A percentile compares a stretch with the other conserved stretches of the same genome.
phyloP scores from a whole-genome alignment of 2,797 vertebrate genomes.

The Pelobates cultripes region DNA sequence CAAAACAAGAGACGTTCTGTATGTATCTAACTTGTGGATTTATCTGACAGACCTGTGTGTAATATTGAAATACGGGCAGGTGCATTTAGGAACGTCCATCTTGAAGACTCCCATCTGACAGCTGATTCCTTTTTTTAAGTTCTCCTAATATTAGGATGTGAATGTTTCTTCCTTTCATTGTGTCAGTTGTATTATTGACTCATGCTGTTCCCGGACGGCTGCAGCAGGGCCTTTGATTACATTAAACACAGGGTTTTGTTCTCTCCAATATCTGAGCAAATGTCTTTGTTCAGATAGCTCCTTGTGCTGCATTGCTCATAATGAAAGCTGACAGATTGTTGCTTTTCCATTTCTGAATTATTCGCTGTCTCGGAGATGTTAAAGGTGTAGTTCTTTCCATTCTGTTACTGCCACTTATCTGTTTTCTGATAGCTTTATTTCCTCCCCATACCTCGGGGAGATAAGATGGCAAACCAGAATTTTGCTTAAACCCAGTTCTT shows the following conservation, averaged over 20 bases:
- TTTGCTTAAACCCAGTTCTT: not conserved
- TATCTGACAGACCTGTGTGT: no score
- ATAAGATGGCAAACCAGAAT: not conserved
- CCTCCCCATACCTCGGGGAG: conserved; percentile 1
- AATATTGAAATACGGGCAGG: no score
- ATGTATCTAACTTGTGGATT: no score
- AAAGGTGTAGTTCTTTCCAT: not conserved
- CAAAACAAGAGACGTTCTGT: no score
- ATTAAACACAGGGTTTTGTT: conserved; percentile 65
- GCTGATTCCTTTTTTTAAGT: conserved; percentile 49
- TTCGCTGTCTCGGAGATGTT: conserved; percentile 15
- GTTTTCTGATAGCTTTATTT: conserved; percentile 9
- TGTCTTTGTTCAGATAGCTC: conserved; percentile 33
- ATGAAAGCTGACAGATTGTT: conserved; percentile 40
- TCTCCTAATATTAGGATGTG: conserved; percentile 49
- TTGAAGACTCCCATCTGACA: not conserved
- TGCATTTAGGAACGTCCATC: no score
- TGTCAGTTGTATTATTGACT: conserved; percentile 64
- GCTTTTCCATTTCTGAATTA: conserved; percentile 35
- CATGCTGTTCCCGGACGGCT: conserved; percentile 69
- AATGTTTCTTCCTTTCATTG: conserved; percentile 56
- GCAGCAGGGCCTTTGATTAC: conserved; percentile 63
- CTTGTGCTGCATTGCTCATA: not conserved
- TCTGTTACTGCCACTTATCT: conserved; percentile 8
- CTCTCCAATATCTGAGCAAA: conserved; percentile 54